Base-by-base conservation (phyloP, 2,797 vertebrate species). In the Erpetoichthys calabaricus region DNA sequence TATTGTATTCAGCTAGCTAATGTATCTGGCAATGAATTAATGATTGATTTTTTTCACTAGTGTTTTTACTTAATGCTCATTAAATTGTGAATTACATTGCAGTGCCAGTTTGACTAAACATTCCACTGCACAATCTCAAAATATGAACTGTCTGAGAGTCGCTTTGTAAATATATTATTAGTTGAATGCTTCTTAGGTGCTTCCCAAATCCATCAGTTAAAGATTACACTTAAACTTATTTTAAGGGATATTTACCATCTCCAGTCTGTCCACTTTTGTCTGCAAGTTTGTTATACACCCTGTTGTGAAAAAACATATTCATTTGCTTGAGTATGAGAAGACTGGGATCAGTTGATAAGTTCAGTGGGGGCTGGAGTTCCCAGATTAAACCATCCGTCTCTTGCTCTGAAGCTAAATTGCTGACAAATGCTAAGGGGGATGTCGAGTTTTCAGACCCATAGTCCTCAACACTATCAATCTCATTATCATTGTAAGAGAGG, bases 231-330 rank as follows among this genome's bases (percentile, higher is more conserved):
- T 25, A 25, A 25, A 25, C 25, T 25, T 25, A 25, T 25, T 25
- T 25, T 25, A 25, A 25, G 25, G 25, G 43, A 3, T 25, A 68
- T 78, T 79, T 66, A 86, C 82, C 61, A 63, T 76, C 79, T 47
- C 60, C 60, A 1, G 65, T 56, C 3, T 72, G 74, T 1, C 60
- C 62, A 4, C 64, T 72, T 51, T 67, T 67, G 45, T 64, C 70
- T 45, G 47, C 69, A 49, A 59, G 75, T 65, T 57, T 54, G 47
- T 63, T 64, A 58, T 79, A 73, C 9, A 82, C 72, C 3, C 80
- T 74, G 52, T 84, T 85, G 58, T 70, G 72, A 56, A 76, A 72
- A 4, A 75, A 67, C 8, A 67, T 58, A 60, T 64, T 58, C 45
- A 59, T 61, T 0, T 70, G 69, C 61, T 71, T 67, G 62, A 76